A percentile compares a stretch with the other conserved stretches of the same genome.
These are phyloP conservation scores for Coryphaenoides rupestris DNA, from an alignment of 2,113 vertebrate genomes.

Conservation along the genomic window DNA sequence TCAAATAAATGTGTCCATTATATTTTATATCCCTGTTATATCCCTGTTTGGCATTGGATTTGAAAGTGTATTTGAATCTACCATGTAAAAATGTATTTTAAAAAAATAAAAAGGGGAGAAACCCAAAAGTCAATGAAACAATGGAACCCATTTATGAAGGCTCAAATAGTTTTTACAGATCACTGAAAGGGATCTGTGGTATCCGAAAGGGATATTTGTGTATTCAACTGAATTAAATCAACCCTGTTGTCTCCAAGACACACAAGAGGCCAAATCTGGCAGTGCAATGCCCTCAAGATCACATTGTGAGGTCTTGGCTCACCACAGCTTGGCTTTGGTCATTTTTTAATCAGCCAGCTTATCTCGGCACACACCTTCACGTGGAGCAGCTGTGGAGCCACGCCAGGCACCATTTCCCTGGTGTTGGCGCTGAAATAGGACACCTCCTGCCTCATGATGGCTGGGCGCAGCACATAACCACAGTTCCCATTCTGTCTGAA, in stretches of 20 bases:
- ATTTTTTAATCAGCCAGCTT: not conserved
- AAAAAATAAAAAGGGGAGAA: no score
- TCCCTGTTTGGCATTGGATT: no score
- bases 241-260: no score
- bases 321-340: not conserved
- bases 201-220: no score
- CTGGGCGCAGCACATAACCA: slow-evolving; percentile 87
- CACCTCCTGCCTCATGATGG: slow-evolving; percentile 92
- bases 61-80: no score
- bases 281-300: not conserved
- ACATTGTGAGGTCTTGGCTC: not conserved
- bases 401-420: slow-evolving; percentile 87
- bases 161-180: no score
- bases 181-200: no score
- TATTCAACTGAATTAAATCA: no score
- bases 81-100: no score
- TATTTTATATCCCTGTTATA: not conserved
- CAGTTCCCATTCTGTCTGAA: slow-evolving; percentile 92
- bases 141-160: no score
- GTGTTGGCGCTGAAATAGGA: slow-evolving; percentile 93
- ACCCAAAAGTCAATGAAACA: no score
- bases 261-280: no score
- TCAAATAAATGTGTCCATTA: not conserved
- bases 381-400: slow-evolving; percentile 90
- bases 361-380: slow-evolving; percentile 52